Percentiles rank a stretch among this genome's conserved stretches.
These are phyloP conservation scores for Hippocampus kuda DNA, from an alignment of 2,797 vertebrate species.

Conservation along the genomic window DNA sequence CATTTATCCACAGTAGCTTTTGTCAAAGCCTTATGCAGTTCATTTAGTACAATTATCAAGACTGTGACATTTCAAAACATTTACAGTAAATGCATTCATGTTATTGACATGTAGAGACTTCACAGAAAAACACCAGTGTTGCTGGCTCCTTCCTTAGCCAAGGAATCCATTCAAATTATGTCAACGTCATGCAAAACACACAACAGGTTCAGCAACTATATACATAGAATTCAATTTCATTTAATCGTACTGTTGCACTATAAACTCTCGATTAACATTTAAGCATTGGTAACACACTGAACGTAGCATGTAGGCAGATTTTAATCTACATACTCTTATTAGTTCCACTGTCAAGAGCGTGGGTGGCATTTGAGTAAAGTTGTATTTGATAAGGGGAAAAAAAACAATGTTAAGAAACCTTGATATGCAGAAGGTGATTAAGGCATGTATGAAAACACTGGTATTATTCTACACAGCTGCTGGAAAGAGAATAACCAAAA, in stretches of 20 bases:
- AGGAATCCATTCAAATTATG: background rate
- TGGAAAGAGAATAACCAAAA: slow-evolving; percentile 41
- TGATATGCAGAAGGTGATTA: background rate
- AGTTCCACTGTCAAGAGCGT: background rate
- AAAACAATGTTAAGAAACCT: background rate
- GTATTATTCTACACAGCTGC: slow-evolving; percentile 44
- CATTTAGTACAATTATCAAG: slow-evolving; percentile 45
- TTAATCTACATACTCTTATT: background rate
- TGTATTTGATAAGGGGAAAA: background rate
- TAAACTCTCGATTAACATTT: background rate
- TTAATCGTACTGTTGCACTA: background rate
- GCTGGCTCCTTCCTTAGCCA: slow-evolving; percentile 29
- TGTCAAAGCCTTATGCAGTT: slow-evolving; percentile 78
- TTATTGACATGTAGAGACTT: slow-evolving; percentile 56
- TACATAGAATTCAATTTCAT: background rate
- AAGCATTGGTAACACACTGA: background rate
- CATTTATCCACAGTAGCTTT: slow-evolving; percentile 63
- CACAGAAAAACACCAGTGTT: slow-evolving; percentile 45
- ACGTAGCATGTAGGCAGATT: background rate
- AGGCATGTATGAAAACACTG: slow-evolving; percentile 25
- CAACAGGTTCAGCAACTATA: slow-evolving; percentile 3
- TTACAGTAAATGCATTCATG: slow-evolving; percentile 47
- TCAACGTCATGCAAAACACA: background rate
- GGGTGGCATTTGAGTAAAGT: background rate
- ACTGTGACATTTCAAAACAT: slow-evolving; percentile 34